These are phyloP conservation scores for Ormyrus nitidulus DNA, from an alignment of 2,888 invertebrate genomes.

Conservation along the genomic window DNA sequence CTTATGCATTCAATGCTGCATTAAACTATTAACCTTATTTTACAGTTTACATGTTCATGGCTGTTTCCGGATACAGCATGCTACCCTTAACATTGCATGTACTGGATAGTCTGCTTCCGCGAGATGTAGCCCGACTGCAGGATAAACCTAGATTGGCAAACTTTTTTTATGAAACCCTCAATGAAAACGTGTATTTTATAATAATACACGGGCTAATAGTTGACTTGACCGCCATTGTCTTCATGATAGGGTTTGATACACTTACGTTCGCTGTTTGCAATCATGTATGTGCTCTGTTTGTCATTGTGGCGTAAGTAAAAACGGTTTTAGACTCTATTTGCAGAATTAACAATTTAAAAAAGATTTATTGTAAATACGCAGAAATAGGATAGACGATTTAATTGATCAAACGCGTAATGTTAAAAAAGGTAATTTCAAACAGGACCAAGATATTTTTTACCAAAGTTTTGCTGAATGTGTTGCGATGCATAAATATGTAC, in stretches of 20 bases:
- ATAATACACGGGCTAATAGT: constrained; percentile 27
- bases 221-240: constrained; percentile 32
- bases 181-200: constrained; percentile 41
- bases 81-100: constrained; percentile 42
- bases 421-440: not conserved
- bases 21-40: not conserved
- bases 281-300: constrained; percentile 43
- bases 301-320: constrained; percentile 39
- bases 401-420: constrained; percentile 12
- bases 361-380: not conserved
- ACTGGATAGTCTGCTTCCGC: constrained; percentile 18
- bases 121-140: constrained; percentile 18
- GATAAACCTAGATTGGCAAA: constrained; percentile 35
- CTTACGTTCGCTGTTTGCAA: constrained; percentile 31
- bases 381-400: not conserved
- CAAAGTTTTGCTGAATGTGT: constrained; percentile 18
- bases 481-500: constrained; percentile 22
- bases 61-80: constrained; percentile 27
- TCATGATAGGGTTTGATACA: constrained; percentile 48
- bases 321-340: no score
- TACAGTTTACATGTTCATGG: constrained; percentile 42
- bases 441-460: not conserved
- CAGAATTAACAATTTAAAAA: not conserved
- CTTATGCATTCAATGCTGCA: not conserved
- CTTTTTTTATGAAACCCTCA: constrained; percentile 25